Percentiles rank a stretch among this genome's conserved stretches.
Evolutionary conservation across 2,113 vertebrate species (phyloP).

Genomic region (Nesoenas mayeri): DNA sequence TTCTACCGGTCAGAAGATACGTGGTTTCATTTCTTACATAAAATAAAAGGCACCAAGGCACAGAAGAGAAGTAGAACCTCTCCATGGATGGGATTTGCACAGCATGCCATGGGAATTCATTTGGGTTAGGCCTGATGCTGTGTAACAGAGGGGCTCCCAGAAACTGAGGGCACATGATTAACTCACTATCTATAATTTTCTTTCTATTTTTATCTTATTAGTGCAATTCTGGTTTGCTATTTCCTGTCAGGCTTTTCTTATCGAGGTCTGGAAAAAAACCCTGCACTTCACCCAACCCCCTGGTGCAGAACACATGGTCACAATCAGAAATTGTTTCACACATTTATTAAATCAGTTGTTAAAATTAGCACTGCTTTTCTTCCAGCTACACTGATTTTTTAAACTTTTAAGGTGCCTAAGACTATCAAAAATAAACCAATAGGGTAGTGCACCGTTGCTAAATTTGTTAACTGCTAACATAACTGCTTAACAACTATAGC

Average conservation of each 20-base stretch:
- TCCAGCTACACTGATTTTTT: background rate
- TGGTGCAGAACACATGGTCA: background rate
- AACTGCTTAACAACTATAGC: background rate
- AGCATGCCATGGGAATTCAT: background rate
- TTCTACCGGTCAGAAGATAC: background rate
- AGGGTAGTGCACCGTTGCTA: background rate
- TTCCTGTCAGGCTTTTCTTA: background rate
- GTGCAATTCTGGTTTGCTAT: background rate
- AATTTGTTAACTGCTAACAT: background rate
- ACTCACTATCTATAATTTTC: background rate
- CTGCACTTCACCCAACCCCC: fast-evolving
- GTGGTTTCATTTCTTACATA: background rate
- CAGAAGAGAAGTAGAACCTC: background rate
- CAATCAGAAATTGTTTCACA: background rate
- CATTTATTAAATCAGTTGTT: background rate
- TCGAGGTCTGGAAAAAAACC: fast-evolving
- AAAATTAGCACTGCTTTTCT: background rate
- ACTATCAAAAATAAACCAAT: background rate
- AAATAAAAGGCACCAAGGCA: background rate
- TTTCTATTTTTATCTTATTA: background rate
- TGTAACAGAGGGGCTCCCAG: background rate
- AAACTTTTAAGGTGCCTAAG: background rate
- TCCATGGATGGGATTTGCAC: too few relatives aligned
- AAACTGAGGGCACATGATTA: background rate
- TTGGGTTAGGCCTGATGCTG: background rate